Evolutionary conservation across 2,797 vertebrate genomes (phyloP), one percentile per base, ranked within the genome.

Genomic region (Propithecus perrieri): DNA sequence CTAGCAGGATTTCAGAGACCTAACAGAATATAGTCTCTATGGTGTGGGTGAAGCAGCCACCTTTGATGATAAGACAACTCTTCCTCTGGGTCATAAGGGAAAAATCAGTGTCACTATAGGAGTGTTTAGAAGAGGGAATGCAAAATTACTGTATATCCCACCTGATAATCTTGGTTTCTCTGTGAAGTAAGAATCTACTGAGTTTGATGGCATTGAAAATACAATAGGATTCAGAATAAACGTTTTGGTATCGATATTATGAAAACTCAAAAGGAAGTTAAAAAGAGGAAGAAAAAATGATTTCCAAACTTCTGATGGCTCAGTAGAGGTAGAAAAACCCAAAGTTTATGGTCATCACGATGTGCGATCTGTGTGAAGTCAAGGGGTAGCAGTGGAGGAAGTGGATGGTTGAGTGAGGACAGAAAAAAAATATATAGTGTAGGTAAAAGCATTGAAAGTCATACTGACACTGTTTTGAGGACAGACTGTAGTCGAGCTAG

Each of bases 221-320:
- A 87, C 15, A 78, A 14, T 26, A 53, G 50, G 18, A 88, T 94
- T 87, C 57, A 59, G 55, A 94, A 76, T 41, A 41, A 96, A 94
- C 5, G 0, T 28, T 81, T 93, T 30, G 35, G n/a, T 78, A 43
- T 48, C 65, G 5, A 43, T 85, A 61, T 26, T 76, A 89, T 48
- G 30, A n/a, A 80, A 96, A 93, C 91, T 75, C 17, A 92, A 85
- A 95, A 65, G 11, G 22, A 85, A 97, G 2, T 75, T 80, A 30
- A 74, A 87, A 81, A 41, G 26, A 12, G 74, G 79, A 88, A 75
- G 30, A 67, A 88, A 81, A 79, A 55, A 38, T 84, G 4, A 86
- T 67, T 86, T 83, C 38, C 43, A 69, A 80, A 76, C 1, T 67
- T 79, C 30, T 78, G 18, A 87, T 94, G 43, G 6, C 38, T 85